phyloP scores from a whole-genome alignment of 2,888 invertebrate species.

The Brenthis ino region DNA sequence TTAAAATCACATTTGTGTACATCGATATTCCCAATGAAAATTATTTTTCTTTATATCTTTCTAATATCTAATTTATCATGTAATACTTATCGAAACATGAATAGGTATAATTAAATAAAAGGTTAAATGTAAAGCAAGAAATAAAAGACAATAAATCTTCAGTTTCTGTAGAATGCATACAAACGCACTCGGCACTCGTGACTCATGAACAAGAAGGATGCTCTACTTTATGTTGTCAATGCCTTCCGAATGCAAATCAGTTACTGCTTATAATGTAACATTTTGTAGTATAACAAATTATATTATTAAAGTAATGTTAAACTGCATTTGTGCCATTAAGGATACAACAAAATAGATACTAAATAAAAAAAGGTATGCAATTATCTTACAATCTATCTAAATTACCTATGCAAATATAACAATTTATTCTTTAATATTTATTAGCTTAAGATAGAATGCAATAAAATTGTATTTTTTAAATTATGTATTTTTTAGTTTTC shows the following conservation, averaged over 20 bases:
- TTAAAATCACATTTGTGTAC: too few relatives aligned
- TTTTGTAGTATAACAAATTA: too few relatives aligned
- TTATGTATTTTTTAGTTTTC: neutral
- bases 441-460: too few relatives aligned
- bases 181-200: constrained; percentile 51
- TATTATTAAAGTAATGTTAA: too few relatives aligned
- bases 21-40: too few relatives aligned
- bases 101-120: neutral
- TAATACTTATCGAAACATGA: neutral
- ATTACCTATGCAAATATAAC: neutral
- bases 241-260: constrained; percentile 38
- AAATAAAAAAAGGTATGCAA: neutral
- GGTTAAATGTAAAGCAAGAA: constrained; percentile 21
- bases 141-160: constrained; percentile 35
- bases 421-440: too few relatives aligned
- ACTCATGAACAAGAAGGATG: constrained; percentile 50
- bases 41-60: too few relatives aligned
- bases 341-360: neutral
- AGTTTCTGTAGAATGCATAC: constrained; percentile 47
- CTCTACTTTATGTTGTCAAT: constrained; percentile 55
- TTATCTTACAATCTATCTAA: neutral
- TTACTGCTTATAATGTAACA: constrained; percentile 19
- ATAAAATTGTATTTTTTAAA: too few relatives aligned
- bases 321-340: neutral
- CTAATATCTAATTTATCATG: neutral